Base-by-base conservation (phyloP, 92 coral and sea anemone species). In the Epizoanthus ramosus region DNA sequence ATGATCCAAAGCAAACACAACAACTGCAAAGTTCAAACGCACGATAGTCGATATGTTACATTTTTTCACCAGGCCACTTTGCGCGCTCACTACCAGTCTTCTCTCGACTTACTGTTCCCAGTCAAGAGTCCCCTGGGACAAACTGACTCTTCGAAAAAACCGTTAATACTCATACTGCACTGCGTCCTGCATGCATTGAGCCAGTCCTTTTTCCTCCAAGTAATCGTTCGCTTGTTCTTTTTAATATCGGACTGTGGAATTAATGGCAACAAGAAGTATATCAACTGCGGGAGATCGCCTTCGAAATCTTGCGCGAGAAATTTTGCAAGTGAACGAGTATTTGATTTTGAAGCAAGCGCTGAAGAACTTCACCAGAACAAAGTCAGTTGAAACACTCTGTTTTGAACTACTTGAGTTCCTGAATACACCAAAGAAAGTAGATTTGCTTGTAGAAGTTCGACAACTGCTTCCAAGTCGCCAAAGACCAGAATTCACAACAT, bases 281-380 rank as follows among this genome's bases (percentile, higher is more conserved):
- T 17, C 64, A 25, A 16, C 16, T 22, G 54, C 65, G 33, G 65
- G 79, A 54, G 79, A 74, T 56, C 79, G 79, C 28, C 79, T 72
- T 53, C 80, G 81, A 67, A 65, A 71, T 15, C 85, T 83, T 6
- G 90, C 88, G 28, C 88, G 91, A 37, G 58, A 85, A 18, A 45
- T 84, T 3, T 45, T 92, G 16, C 68, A 33, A 9, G 65, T 70
- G 8, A 63, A 70, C 13, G 95, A 92, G 16, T 90, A 86, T 28
- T 73, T 71, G 13, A 82, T 73, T 66, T 83, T 92, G 64, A 79
- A 84, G 63, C 71, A 41, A 59, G 85, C 85, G 66, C 53, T 87
- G 50, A 89, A 84, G 56, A 84, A 47, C 10, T 92, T 92, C 86
- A 75, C 70, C 74, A 83, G 83, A 74, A 79, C 87, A 1, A 71